These are phyloP conservation scores for Myripristis jacobus DNA, from an alignment of 2,797 vertebrate species.

Conservation along the genomic window DNA sequence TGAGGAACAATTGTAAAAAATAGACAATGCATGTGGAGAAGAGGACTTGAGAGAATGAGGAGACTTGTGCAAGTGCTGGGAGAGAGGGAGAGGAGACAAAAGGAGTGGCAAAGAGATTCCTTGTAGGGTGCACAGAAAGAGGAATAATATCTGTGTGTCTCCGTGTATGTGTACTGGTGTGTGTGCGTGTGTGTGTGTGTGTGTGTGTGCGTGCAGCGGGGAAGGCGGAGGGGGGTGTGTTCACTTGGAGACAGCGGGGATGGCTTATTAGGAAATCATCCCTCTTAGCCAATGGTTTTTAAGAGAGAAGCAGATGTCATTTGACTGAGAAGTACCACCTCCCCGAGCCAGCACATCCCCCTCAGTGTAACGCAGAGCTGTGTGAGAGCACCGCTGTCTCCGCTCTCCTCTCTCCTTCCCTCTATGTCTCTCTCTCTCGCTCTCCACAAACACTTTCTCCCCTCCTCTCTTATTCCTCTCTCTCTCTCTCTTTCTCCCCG, in stretches of 20 bases:
- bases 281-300: conserved; percentile 86
- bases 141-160: conserved; percentile 8
- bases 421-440: conserved; percentile 43
- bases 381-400: conserved; percentile 74
- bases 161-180: conserved; percentile 9
- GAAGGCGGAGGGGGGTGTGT: conserved; percentile 70
- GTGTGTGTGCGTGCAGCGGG: conserved; percentile 37
- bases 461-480: conserved; percentile 40
- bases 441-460: conserved; percentile 61
- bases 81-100: conserved; percentile 48
- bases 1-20: conserved; percentile 49
- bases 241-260: conserved; percentile 79
- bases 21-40: conserved; percentile 35
- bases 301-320: conserved; percentile 85
- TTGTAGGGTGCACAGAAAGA: conserved; percentile 38
- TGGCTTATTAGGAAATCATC: conserved; percentile 83
- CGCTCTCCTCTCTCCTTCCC: conserved; percentile 49
- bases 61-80: conserved; percentile 37
- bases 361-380: conserved; percentile 76
- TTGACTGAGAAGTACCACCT: conserved; percentile 84
- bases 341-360: conserved; percentile 75
- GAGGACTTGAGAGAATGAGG: conserved; percentile 50
- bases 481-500: conserved; percentile 40
- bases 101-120: conserved; percentile 35
- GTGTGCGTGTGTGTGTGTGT: conserved; percentile 32